Evolutionary conservation across 2,888 invertebrate genomes (phyloP), one percentile per base, ranked within the genome.

Genomic region (Macaria notata): DNA sequence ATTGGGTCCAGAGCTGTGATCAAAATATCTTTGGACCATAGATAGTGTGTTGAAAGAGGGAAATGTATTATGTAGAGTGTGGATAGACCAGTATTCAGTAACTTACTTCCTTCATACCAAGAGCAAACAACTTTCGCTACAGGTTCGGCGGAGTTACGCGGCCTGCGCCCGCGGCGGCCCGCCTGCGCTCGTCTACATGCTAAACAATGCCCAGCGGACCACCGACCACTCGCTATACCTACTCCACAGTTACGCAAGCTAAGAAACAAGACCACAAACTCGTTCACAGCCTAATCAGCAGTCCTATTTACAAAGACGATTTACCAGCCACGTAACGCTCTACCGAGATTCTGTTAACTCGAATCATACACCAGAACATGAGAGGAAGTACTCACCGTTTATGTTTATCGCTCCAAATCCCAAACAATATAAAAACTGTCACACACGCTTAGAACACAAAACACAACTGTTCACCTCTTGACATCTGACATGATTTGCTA

Each of bases 381-480:
- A 78, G 74, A 83, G 75, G 76, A 79, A 79, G 75, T 76, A 85
- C 89, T 87, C 75, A 91, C 90, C 89, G 82, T 84, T 84, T 80
- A 61, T 85, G 83, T 88, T 86, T 87, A 87, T 84, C 76, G 80
- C 84, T 82, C 78, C 83, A 82, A 88, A 88, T 88, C 84, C 87
- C 82, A 88, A 88, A 89, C 87, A 89, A 88, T 84, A 83, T 83
- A 84, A 83, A 84, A 86, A 84, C 87, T 86, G 84, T 84, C 88
- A 88, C 82, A 80, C 88, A 87, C 84, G 83, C 79, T 64, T 85
- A 81, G 65, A 77, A 84, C 84, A 89, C 88, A 83, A 86, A 84
- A 84, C 86, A 88, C 86, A 78, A 79, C 73, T 84, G 84, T 83
- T 88, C 89, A 91, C 90, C 88, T 90, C 87, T 88, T 89, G 88